Conservation (phyloP, 2,797 vertebrate species). For the Pangasius macronema region DNA sequence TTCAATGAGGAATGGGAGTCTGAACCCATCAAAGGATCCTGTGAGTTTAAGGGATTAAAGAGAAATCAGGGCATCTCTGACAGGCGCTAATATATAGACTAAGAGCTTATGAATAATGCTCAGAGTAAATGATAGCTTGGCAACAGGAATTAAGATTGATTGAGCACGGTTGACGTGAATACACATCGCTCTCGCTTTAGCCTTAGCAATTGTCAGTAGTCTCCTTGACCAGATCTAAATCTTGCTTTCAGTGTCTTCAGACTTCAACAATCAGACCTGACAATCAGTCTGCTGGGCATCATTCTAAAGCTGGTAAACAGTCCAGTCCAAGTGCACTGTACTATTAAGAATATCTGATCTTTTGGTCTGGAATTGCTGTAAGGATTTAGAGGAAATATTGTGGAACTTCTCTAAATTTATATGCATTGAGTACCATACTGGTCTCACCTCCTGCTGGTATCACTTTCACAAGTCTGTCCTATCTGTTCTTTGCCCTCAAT, state of each 20-base stretch:
- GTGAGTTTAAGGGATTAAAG: background rate
- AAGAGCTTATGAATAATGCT: conserved; percentile 27
- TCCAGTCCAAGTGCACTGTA: background rate
- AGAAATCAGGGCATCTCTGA: conserved; percentile 19
- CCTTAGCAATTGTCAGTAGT: conserved; percentile 58
- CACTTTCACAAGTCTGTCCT: conserved; percentile 44
- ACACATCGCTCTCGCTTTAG: conserved; percentile 17
- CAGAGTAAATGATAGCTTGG: conserved; percentile 33
- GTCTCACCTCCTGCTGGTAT: conserved; percentile 33
- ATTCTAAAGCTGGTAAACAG: background rate
- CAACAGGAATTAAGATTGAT: conserved; percentile 50
- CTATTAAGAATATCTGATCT: background rate
- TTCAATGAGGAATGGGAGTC: background rate
- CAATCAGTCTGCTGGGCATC: conserved; percentile 43
- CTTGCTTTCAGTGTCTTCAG: conserved; percentile 38
- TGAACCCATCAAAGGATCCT: background rate
- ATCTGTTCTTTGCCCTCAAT: conserved; percentile 46
- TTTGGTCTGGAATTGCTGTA: background rate
- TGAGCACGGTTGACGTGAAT: conserved; percentile 49
- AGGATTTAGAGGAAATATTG: background rate
- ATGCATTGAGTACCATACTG: conserved; percentile 12
- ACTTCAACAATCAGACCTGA: conserved; percentile 46
- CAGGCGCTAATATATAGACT: conserved; percentile 11
- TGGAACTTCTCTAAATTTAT: conserved; percentile 23
- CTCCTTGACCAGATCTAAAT: conserved; percentile 45